A percentile compares a stretch with the other conserved stretches of the same genome.
Evolutionary conservation across 2,113 vertebrate species (phyloP).

Genomic region (Paedocypris sp.): DNA sequence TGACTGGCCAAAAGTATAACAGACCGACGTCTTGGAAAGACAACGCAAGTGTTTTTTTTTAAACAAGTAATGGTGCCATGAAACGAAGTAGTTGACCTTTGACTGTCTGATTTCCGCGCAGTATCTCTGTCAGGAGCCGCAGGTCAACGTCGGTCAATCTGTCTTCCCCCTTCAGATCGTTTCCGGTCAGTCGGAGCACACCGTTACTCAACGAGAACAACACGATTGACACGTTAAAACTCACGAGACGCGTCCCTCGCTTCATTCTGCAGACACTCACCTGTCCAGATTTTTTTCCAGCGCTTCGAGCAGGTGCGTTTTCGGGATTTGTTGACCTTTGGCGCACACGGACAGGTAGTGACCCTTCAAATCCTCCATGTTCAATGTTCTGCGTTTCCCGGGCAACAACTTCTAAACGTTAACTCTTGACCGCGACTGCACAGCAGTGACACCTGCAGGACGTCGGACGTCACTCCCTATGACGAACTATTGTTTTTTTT

Average conservation of each 20-base stretch:
- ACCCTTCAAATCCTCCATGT: conserved; percentile 28
- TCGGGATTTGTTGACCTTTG: conserved; percentile 42
- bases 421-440: not conserved
- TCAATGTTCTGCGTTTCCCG: not conserved
- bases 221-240: not conserved
- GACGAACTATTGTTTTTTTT: too few species aligned
- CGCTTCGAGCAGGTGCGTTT: conserved; percentile 48
- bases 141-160: conserved; percentile 17
- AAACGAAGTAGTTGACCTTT: too few species aligned
- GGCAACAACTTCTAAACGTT: conserved; percentile 26
- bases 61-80: too few species aligned
- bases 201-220: not conserved
- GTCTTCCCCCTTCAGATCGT: conserved; percentile 41
- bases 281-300: conserved; percentile 39
- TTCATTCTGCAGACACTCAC: conserved; percentile 13
- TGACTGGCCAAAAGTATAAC: too few species aligned
- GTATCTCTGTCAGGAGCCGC: conserved; percentile 48
- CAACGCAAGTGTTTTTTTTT: too few species aligned
- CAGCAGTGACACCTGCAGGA: not conserved
- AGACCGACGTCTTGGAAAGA: too few species aligned
- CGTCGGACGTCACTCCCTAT: too few species aligned
- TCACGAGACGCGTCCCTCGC: not conserved
- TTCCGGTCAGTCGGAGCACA: conserved; percentile 49
- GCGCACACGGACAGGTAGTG: conserved; percentile 56
- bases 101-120: conserved; percentile 44